Base-by-base conservation (phyloP, 2,888 invertebrate species). In the Aleiodes alternator region DNA sequence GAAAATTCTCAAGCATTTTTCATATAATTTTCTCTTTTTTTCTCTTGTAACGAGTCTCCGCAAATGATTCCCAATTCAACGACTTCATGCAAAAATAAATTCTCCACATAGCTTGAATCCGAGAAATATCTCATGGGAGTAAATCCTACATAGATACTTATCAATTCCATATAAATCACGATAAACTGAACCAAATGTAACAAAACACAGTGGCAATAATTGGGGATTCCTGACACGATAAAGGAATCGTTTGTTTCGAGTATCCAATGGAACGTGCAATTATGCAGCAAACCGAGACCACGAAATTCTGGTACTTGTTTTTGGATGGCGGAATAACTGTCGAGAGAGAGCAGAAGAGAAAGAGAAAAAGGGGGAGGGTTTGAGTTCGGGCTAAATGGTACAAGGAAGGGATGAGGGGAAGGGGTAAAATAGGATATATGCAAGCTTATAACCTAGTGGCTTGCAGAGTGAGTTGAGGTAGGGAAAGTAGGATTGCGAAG, bases 221-320 rank as follows among this genome's bases (percentile, higher is more conserved):
- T 86, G 86, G 82, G 85, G 86, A 87, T 86, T 84, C 84, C 83
- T 34, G 83, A 76, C 43, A 77, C 81, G 84, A 85, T 85, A 85
- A 86, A 85, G 86, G 84, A 85, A 84, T 84, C 82, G 84, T 78
- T 34, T 81, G 82, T 82, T 80, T 79, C 81, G 75, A 76, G 80
- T 74, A 82, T 80, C 80, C 82, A 81, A 82, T 80, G 81, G 82
- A 82, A 80, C 82, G 82, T 78, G 81, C 82, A 85, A 87, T 87
- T 86, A 86, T 85, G 85, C 86, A 85, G 81, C 78, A 84, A 86
- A 84, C 84, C 81, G 80, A 84, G 83, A 85, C 85, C 85, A 76
- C 85, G 82, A 83, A 85, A 85, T 84, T 83, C 82, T 80, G 82
- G 79, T 75, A 79, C 75, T 79, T 77, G 76, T 81, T 80, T 64